Evolutionary conservation across 2,888 invertebrate genomes (phyloP).

Genomic region (Parnassius smintheus): DNA sequence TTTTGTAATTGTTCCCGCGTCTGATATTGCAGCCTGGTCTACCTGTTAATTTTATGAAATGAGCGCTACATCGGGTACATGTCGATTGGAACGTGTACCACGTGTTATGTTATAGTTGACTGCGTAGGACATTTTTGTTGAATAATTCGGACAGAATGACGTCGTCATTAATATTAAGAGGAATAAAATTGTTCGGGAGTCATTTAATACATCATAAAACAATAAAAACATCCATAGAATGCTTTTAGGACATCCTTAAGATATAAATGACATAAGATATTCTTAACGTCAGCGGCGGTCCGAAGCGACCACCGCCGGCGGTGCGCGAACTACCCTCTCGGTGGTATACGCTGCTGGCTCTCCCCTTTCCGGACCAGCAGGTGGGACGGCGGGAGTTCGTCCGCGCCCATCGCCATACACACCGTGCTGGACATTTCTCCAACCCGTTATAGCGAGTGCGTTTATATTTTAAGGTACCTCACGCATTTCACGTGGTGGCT

Average conservation of each 20-base stretch:
- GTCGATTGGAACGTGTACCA: too few species aligned
- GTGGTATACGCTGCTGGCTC: constrained; percentile 94
- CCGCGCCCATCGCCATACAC: constrained; percentile 85
- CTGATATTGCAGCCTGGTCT: too few species aligned
- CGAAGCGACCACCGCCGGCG: constrained; percentile 61
- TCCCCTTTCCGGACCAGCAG: constrained; percentile 96
- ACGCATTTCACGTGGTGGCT: constrained; percentile 66
- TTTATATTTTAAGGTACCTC: constrained; percentile 71
- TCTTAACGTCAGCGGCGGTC: constrained; percentile 49
- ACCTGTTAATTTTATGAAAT: too few species aligned
- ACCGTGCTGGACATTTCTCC: constrained; percentile 94
- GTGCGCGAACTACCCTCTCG: constrained; percentile 86
- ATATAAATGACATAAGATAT: constrained; percentile 14
- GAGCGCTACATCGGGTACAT: too few species aligned
- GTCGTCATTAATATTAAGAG: too few species aligned
- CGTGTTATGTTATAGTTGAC: too few species aligned
- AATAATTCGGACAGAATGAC: too few species aligned
- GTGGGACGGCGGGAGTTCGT: constrained; percentile 92
- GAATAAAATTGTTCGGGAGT: too few species aligned
- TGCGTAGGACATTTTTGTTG: too few species aligned
- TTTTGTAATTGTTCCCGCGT: too few species aligned
- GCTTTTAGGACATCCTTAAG: constrained; percentile 17
- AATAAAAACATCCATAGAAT: too few species aligned
- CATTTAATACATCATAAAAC: too few species aligned
- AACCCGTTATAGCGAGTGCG: constrained; percentile 85